Base-by-base conservation (phyloP, 2,797 vertebrate species). In the Peromyscus eremicus region DNA sequence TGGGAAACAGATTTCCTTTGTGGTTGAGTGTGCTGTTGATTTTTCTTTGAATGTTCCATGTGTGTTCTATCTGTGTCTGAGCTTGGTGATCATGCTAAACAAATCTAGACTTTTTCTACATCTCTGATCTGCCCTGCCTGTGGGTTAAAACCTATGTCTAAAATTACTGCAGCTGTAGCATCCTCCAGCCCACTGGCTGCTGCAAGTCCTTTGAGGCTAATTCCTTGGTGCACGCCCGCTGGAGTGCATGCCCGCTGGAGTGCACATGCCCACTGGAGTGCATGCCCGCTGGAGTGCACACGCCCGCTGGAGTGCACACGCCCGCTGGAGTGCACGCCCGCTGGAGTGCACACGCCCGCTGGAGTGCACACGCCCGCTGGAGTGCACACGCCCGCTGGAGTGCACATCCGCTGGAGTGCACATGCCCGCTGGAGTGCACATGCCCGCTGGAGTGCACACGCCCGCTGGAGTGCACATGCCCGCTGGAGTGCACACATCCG, bases 1-100 rank as follows among this genome's bases (percentile, higher is more conserved):
- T 90, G 46, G 96, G 85, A 94, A 96, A 95, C 27, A 94, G 71
- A 88, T 34, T 76, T 94, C 62, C 46, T 92, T 71, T 91, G 89
- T 73, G 89, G 79, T 17, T 76, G 34, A 34, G 79, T 43, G 68
- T 13, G 66, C 2, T 66, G 95, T 55, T 94, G 68, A 68, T 25
- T 89, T 93, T 86, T 91, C 73, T 77, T 95, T 88, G 66, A 70
- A 37, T 75, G 75, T 73, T 66, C 37, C 34, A 73, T 12, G 57
- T 79, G 62, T 25, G 66, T 82, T 81, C 71, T 66, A 32, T 76
- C 80, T 62, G 80, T 23, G 0, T 55, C 89, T 94, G 40, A 85
- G 37, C 52, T 73, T 77, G 75, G 66, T 32, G 90, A 88, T 85
- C 49, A 34, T n/a, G 29, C n/a, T 90, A 84, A 94, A 34, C 52